A percentile compares a stretch with the other conserved stretches of the same genome.
phyloP scores from a whole-genome alignment of 2,797 vertebrate genomes.

The Anas acuta region DNA sequence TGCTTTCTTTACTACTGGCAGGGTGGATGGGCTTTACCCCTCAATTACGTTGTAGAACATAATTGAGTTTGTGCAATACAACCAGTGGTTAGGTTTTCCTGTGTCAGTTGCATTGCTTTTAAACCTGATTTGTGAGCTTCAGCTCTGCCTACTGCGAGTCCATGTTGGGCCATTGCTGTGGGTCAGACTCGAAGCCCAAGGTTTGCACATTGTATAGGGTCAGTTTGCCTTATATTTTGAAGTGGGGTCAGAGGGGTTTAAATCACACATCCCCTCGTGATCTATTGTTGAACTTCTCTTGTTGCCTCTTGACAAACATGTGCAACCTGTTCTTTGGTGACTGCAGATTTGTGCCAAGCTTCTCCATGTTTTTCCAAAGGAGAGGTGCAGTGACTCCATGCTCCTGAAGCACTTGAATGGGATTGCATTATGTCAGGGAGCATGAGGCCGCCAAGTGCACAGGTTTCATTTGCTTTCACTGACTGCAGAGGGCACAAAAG shows the following conservation, averaged over 20 bases:
- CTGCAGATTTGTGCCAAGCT: neutral
- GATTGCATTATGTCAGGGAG: neutral
- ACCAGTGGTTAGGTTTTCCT: conserved; percentile 48
- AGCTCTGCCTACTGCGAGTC: neutral
- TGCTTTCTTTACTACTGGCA: neutral
- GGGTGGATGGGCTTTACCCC: conserved; percentile 5
- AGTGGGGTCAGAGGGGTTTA: neutral
- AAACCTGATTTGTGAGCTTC: neutral
- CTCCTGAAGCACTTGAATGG: neutral
- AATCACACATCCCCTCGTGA: neutral
- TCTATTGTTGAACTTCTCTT: neutral
- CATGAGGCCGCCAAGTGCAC: neutral
- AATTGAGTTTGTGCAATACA: conserved; percentile 10
- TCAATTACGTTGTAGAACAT: neutral
- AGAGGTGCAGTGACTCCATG: neutral
- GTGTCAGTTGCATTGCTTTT: conserved; percentile 42
- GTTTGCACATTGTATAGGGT: neutral
- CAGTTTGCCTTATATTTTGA: neutral
- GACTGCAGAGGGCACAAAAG: neutral
- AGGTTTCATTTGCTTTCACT: neutral
- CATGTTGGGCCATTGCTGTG: neutral
- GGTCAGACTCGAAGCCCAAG: neutral
- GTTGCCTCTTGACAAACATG: neutral
- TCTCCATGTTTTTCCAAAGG: neutral
- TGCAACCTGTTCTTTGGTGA: neutral